Evolutionary conservation across 2,797 vertebrate genomes (phyloP), one percentile per base, ranked within the genome.

Genomic region (Antennarius maculatus): DNA sequence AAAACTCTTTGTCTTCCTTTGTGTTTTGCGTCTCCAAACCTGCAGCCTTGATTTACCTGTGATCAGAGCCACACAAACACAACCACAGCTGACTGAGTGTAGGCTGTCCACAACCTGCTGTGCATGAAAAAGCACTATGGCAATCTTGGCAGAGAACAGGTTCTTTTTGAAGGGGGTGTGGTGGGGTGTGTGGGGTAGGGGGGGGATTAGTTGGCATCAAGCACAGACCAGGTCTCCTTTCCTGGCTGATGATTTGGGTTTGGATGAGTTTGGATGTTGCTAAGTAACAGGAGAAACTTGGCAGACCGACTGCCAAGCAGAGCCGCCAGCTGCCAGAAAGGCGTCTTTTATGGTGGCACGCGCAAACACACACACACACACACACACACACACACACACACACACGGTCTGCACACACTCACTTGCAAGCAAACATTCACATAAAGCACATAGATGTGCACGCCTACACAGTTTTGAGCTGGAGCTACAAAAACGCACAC

Each of bases 211-310:
- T 69, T 90, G 87, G 88, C 90, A 88, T 74, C 43, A 29, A 83
- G 61, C 74, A 48, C 62, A 77, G 63, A 74, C 81, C 83, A 77
- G 81, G 85, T 86, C 82, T 88, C 79, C 76, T 80, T 82, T 86
- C 71, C 88, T 89, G 89, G 88, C 88, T 86, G 79, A 76, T 85
- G 85, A 89, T 91, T 92, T 89, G 86, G 90, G 85, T 91, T 92
- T 91, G 86, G 90, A 87, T 88, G 90, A 91, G 92, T 91, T 90
- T 90, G 80, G 79, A 77, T 86, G 92, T 94, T 91, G 92, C 93
- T 91, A 91, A 92, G 93, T 92, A 94, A 94, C 93, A 92, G 91
- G 80, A 76, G 59, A 89, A 91, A 93, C 87, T 92, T 94, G 93
- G 92, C 89, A 92, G 84, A 61, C 68, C 81, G 50, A 82, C 81